Base-by-base conservation (phyloP, 2,797 vertebrate genomes). In the Peromyscus aztecus region DNA sequence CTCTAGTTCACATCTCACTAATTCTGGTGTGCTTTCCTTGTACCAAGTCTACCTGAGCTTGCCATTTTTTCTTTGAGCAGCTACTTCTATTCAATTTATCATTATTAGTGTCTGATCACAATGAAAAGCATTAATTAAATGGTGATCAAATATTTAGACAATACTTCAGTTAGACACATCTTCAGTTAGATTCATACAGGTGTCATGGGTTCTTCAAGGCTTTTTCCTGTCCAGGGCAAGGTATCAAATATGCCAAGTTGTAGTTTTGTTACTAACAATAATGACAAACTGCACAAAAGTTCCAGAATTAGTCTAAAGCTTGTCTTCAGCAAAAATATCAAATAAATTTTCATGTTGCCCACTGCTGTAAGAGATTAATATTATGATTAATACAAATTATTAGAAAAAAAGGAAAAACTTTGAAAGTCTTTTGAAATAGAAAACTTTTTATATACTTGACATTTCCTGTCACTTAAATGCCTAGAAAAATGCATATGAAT, bases 131-230 rank as follows among this genome's bases (percentile, higher is more conserved):
- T 86, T 92, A 85, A 94, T 88, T 29, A 52, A 83, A 86, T 88
- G 17, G 46, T 89, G 27, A 89, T 83, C 52, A 95, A 95, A 91
- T 78, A 80, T 94, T 52, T 95, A 93, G 80, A 89, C 69, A n/a
- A 6, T 83, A 14, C n/a, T 75, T 97, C 71, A 81, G 14, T 93
- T 14, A 63, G 94, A 94, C 94, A 17, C 7, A 73, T 73, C 57
- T 95, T 94, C 52, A 93, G 3, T 80, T 90, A 90, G 43, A 81
- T 63, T 95, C n/a, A 73, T 90, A 61, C 49, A 73, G 40, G 7
- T 73, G 9, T 27, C 6, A 13, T 91, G 43, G 43, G 78, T 69
- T 84, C 52, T 29, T 84, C 69, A 94, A 96, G 57, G 2, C 1
- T 93, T 81, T 59, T 93, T 67, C 43, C 55, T 49, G 8, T 81